Conservation (phyloP, 2,888 invertebrate species). For the Nezara viridula region DNA sequence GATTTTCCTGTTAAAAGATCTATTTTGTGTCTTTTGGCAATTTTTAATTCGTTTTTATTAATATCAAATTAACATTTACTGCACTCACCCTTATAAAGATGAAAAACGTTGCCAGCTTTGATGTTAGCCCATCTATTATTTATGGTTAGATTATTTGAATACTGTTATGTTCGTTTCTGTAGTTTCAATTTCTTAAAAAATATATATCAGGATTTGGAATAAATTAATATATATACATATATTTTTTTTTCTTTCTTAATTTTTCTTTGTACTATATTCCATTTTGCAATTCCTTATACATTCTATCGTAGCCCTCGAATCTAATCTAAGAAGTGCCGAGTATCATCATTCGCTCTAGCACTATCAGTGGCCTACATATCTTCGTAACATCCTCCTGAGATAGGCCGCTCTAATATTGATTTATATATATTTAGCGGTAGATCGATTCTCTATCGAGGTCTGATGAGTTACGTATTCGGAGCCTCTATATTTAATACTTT, state of each 20-base stretch:
- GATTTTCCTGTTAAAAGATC: too few relatives aligned
- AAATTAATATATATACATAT: background rate
- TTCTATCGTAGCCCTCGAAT: background rate
- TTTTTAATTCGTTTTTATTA: too few relatives aligned
- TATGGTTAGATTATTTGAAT: too few relatives aligned
- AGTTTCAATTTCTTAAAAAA: too few relatives aligned
- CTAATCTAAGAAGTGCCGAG: background rate
- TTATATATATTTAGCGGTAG: background rate
- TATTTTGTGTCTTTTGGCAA: too few relatives aligned
- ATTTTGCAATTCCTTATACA: background rate
- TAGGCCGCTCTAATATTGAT: background rate
- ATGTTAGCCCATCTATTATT: too few relatives aligned
- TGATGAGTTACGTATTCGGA: background rate
- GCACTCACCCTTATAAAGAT: too few relatives aligned
- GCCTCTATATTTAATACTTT: background rate
- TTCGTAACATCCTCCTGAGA: background rate
- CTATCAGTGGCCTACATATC: conserved; percentile 9
- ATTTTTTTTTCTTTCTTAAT: background rate
- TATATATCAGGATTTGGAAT: too few relatives aligned
- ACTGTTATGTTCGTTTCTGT: too few relatives aligned
- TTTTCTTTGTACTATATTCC: background rate
- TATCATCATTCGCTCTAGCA: background rate
- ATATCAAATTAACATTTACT: too few relatives aligned
- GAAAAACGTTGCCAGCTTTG: too few relatives aligned
- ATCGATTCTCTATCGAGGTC: background rate